Conservation (phyloP, 2,888 invertebrate genomes). For the Bhutanitis thaidina region DNA sequence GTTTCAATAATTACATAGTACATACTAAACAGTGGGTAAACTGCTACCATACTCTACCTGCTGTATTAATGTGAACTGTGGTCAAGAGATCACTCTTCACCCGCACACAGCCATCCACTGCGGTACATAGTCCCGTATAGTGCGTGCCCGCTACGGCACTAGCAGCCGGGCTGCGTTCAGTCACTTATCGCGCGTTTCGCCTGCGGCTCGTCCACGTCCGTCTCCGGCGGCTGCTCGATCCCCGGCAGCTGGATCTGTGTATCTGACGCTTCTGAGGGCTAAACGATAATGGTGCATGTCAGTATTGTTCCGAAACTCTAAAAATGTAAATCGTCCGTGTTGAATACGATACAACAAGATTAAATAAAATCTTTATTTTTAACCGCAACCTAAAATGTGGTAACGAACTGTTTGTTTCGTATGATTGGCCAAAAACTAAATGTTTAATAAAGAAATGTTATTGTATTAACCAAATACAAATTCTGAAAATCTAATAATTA, state of each 20-base stretch:
- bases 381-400: too few relatives aligned
- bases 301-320: neutral
- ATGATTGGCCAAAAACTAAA: too few relatives aligned
- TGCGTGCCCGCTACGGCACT: neutral
- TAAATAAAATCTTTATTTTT: too few relatives aligned
- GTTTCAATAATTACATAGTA: neutral
- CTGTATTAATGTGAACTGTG: neutral
- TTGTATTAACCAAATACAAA: too few relatives aligned
- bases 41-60: constrained; percentile 17
- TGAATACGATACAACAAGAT: too few relatives aligned
- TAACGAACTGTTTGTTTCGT: too few relatives aligned
- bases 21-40: neutral
- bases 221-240: constrained; percentile 72
- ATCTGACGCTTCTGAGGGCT: constrained; percentile 90
- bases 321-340: too few relatives aligned
- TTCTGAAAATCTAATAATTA: too few relatives aligned
- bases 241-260: constrained; percentile 88
- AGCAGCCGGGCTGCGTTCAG: constrained; percentile 26
- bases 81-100: constrained; percentile 12
- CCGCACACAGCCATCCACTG: neutral
- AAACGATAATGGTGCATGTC: constrained; percentile 24
- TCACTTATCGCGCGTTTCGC: constrained; percentile 46
- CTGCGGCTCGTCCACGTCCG: constrained; percentile 63
- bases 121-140: neutral
- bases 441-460: too few relatives aligned